phyloP scores from a whole-genome alignment of 2,797 vertebrate species.

The Intellagama lesueurii region DNA sequence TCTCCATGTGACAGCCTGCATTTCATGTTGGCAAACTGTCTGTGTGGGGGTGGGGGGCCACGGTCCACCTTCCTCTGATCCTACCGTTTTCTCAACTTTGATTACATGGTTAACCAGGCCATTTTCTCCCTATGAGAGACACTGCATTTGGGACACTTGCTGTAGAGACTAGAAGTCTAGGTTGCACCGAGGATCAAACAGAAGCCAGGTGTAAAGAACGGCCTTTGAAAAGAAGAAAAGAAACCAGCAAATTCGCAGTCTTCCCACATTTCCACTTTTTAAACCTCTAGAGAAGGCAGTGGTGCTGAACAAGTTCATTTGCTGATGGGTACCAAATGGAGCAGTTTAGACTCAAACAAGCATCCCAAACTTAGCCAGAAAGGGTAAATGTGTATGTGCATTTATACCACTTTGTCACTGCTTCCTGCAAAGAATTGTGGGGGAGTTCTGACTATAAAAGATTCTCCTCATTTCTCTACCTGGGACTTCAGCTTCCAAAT shows the following conservation, averaged over 20 bases:
- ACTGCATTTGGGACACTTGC: too few relatives aligned
- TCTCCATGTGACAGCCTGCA: neutral
- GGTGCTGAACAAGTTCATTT: neutral
- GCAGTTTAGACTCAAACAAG: neutral
- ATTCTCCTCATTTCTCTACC: neutral
- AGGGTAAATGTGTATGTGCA: too few relatives aligned
- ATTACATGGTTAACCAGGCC: neutral
- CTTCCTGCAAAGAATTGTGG: neutral
- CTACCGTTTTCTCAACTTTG: neutral
- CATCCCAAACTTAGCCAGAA: neutral
- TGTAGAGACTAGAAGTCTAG: too few relatives aligned
- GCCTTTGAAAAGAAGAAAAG: too few relatives aligned
- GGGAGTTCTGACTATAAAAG: neutral
- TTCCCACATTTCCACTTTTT: neutral
- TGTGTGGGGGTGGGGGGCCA: neutral
- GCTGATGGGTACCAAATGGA: neutral
- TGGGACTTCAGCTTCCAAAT: neutral
- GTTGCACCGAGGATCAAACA: too few relatives aligned
- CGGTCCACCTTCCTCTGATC: neutral
- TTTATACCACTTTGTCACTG: neutral
- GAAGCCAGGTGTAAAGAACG: too few relatives aligned
- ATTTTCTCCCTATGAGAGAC: neutral
- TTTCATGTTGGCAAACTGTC: neutral
- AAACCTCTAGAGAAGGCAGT: neutral
- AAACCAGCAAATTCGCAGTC: too few relatives aligned